Evolutionary conservation across 2,113 vertebrate genomes (phyloP), one percentile per base, ranked within the genome.

Genomic region (Corydoras sp.): DNA sequence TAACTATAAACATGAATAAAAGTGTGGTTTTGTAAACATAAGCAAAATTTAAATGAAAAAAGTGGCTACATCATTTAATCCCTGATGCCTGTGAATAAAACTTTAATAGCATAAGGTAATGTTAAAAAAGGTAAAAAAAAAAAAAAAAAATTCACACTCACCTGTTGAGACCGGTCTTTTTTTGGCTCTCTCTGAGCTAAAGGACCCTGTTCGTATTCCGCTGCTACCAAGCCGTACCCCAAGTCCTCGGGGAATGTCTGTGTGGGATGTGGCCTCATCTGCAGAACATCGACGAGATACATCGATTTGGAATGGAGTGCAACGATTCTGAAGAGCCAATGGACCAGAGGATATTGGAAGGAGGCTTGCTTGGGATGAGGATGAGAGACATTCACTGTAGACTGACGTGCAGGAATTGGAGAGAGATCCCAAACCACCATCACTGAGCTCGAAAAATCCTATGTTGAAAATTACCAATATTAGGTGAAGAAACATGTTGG

Each of bases 371-470:
- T 90, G 89, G 13, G 92, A 94, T 0, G 92, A 93, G 0, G 86
- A 89, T 15, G 90, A 92, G 35, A 92, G 76, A 71, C 87, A 90
- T 74, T 95, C 94, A 0, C 95, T 96, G 89, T 92, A 94, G 79
- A 98, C 92, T 0, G 96, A 98, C 0, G 93, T 94, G 80, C 95
- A 94, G 14, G 96, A 98, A 74, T 94, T 92, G 61, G 95, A 98
- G 59, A 94, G 83, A 0, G 96, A 98, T 69, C 93, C 92, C 56
- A 93, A 96, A 5, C 92, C 94, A 0, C 86, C 92, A 0, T 98
- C 96, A 0, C 96, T 98, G 68, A 98, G 90, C 78, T 98, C 96
- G 4, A 93, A 98, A 84, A 98, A 98, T 15, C 96, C 96, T 98
- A 24, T 24, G 18, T 24, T 24, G 18, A 24, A 24, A 24, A 24